A percentile compares a stretch with the other conserved stretches of the same genome.
Evolutionary conservation across 2,113 vertebrate genomes (phyloP).

Genomic region (Psilopogon haemacephalus): DNA sequence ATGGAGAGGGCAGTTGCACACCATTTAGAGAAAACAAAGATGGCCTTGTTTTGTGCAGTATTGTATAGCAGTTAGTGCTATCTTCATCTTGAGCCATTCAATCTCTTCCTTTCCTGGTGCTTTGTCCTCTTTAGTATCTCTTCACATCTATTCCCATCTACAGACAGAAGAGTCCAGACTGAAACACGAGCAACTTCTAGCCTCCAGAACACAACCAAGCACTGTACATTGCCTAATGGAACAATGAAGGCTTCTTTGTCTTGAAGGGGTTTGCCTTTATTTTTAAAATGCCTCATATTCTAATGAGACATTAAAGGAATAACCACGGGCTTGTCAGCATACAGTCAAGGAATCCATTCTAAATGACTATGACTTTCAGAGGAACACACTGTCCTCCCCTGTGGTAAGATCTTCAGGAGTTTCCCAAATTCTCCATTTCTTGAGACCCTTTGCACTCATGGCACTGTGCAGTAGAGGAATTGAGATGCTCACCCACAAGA

Average conservation of each 20-base stretch:
- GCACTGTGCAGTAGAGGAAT: not conserved
- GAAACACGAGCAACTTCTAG: not conserved
- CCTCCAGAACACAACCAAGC: not conserved
- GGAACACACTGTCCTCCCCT: not conserved
- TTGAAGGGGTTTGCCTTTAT: not conserved
- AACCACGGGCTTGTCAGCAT: not conserved
- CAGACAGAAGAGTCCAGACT: not conserved
- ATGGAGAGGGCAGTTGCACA: not conserved
- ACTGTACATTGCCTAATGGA: not conserved
- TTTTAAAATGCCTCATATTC: not conserved
- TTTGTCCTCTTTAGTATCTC: not conserved
- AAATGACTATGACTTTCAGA: rapidly evolving
- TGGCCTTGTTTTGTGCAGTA: not conserved
- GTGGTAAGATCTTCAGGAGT: not conserved
- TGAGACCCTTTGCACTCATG: not conserved
- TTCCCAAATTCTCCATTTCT: not conserved
- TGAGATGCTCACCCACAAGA: not conserved
- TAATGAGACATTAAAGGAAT: not conserved
- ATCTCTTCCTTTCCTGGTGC: not conserved
- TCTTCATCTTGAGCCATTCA: constrained; percentile 3
- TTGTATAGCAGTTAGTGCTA: not conserved
- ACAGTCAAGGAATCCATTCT: rapidly evolving
- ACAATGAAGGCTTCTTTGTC: not conserved
- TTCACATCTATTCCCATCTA: not conserved
- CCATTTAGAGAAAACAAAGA: constrained; percentile 36